Percentiles rank a stretch among this genome's conserved stretches.
Evolutionary conservation across 2,888 invertebrate genomes (phyloP).

Genomic region (Dusona sp.): DNA sequence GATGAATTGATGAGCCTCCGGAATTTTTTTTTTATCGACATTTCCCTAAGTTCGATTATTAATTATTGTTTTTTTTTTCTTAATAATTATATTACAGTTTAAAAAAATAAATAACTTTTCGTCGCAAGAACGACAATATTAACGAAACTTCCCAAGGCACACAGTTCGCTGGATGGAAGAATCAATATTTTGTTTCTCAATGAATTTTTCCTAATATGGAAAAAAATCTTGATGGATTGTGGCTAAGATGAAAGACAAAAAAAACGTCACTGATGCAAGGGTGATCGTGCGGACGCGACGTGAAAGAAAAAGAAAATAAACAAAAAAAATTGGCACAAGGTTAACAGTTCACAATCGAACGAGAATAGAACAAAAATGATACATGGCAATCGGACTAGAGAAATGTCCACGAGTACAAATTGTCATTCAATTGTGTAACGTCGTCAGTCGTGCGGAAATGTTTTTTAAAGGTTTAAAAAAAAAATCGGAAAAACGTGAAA

Average conservation of each 20-base stretch:
- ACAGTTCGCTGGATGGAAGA: neutral
- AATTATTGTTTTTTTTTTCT: neutral
- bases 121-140: neutral
- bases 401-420: constrained; percentile 51
- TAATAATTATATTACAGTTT: neutral
- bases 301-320: constrained; percentile 4
- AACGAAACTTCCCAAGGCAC: constrained; percentile 52
- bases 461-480: neutral
- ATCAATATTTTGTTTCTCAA: neutral
- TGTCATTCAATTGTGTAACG: constrained; percentile 47
- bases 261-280: constrained; percentile 46
- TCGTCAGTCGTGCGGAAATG: constrained; percentile 32
- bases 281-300: constrained; percentile 55
- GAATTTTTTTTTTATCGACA: neutral
- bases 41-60: neutral
- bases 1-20: constrained; percentile 54
- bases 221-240: neutral
- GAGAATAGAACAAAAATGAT: constrained; percentile 59
- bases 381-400: constrained; percentile 41
- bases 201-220: neutral
- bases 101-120: neutral
- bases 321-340: constrained; percentile 56
- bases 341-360: constrained; percentile 52
- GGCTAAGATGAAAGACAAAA: constrained; percentile 7
- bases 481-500: neutral